Percentiles rank a stretch among this genome's conserved stretches.
Conservation (phyloP, 1,140 invertebrate genomes). For the Aphelenchoides fujianensis region DNA sequence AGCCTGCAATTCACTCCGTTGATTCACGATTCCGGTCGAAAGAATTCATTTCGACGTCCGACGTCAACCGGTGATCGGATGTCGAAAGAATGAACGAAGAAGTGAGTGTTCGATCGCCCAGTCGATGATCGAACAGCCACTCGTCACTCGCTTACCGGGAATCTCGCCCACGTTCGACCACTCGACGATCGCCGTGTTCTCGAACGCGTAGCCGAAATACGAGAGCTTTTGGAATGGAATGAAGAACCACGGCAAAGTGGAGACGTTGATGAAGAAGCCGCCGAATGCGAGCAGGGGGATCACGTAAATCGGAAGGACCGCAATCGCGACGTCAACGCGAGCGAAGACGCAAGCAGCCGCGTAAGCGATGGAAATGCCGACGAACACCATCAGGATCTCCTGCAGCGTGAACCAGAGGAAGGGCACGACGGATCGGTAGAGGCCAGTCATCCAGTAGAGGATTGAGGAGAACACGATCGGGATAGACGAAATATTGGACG, state of each 20-base stretch:
- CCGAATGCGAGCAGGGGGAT: conserved; percentile 77
- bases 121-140: conserved; percentile 15
- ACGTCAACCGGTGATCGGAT: too few relatives aligned
- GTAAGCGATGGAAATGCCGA: conserved; percentile 77
- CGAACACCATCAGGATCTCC: conserved; percentile 79
- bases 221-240: conserved; percentile 86
- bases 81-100: too few relatives aligned
- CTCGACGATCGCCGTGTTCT: conserved; percentile 87
- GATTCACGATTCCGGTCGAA: neutral
- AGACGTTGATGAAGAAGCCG: conserved; percentile 86
- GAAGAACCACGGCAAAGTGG: conserved; percentile 81
- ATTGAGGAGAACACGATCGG: conserved; percentile 79
- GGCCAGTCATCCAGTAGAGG: conserved; percentile 72
- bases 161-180: conserved; percentile 70
- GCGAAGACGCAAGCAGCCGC: conserved; percentile 44
- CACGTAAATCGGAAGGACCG: conserved; percentile 79
- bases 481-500: conserved; percentile 70
- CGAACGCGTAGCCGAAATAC: conserved; percentile 91
- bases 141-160: conserved; percentile 37
- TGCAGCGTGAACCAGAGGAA: conserved; percentile 76
- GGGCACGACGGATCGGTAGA: conserved; percentile 72
- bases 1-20: conserved; percentile 20
- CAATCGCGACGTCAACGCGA: conserved; percentile 28
- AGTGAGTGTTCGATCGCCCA: too few relatives aligned
- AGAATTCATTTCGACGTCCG: neutral